Conservation (phyloP, 2,888 invertebrate genomes). For the Cybosia mesomella region DNA sequence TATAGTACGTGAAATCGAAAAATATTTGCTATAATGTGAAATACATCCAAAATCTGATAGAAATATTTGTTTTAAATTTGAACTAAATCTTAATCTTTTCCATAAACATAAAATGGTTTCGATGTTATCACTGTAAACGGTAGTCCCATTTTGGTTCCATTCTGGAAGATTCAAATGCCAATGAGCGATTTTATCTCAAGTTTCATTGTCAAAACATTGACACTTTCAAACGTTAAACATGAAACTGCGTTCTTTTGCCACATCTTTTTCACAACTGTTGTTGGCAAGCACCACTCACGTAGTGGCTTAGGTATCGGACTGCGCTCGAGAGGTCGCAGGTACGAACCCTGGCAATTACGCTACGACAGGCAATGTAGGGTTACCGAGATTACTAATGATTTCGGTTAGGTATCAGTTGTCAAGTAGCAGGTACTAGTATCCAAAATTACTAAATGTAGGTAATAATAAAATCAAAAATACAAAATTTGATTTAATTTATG, state of each 20-base stretch:
- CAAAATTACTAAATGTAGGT: too few relatives aligned
- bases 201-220: constrained; percentile 30
- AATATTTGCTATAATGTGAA: neutral
- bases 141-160: constrained; percentile 64
- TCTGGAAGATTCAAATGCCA: constrained; percentile 61
- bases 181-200: constrained; percentile 51
- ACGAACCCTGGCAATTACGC: too few relatives aligned
- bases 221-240: constrained; percentile 5
- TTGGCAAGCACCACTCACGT: too few relatives aligned
- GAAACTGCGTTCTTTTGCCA: neutral
- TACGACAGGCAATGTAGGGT: too few relatives aligned
- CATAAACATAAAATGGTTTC: constrained; percentile 59
- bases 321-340: too few relatives aligned
- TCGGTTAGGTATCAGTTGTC: too few relatives aligned
- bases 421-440: too few relatives aligned
- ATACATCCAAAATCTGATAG: constrained; percentile 16
- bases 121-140: constrained; percentile 75
- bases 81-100: constrained; percentile 51
- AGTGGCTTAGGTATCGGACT: too few relatives aligned
- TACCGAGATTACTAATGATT: too few relatives aligned
- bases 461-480: too few relatives aligned
- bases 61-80: constrained; percentile 39
- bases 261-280: too few relatives aligned
- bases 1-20: neutral
- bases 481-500: too few relatives aligned